Evolutionary conservation across 37 sponge, comb jelly and placozoan genomes (phyloP).

Genomic region (Ephydatia muelleri): DNA sequence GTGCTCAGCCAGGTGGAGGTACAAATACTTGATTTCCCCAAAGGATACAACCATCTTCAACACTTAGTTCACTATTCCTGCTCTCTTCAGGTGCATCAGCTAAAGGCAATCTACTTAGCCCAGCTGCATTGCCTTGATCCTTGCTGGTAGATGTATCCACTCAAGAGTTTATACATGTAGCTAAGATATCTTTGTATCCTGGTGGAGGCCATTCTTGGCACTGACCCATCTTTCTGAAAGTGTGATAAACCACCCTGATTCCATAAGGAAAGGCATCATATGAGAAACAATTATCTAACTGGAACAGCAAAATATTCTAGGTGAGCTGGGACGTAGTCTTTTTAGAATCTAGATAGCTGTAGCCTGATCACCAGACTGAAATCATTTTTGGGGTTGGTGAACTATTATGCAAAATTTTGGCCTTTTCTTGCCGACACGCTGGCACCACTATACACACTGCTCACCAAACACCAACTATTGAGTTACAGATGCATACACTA

Average conservation of each 20-base stretch:
- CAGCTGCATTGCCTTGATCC: no score
- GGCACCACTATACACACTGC: neutral
- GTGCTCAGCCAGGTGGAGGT: no score
- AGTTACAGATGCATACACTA: neutral
- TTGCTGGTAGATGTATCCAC: conserved; percentile 37
- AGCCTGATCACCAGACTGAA: no score
- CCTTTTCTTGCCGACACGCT: no score
- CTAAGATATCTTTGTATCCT: no score
- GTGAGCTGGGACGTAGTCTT: neutral
- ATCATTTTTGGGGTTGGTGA: neutral
- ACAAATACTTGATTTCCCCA: conserved; percentile 6
- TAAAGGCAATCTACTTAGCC: conserved; percentile 18
- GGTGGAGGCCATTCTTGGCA: no score
- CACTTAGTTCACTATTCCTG: neutral
- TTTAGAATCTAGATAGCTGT: no score
- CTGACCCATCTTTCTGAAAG: no score
- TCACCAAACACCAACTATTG: neutral
- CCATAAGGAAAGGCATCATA: conserved; percentile 1
- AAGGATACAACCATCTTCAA: conserved; percentile 6
- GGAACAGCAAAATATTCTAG: neutral
- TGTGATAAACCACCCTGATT: neutral
- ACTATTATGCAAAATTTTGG: no score
- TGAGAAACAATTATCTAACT: neutral
- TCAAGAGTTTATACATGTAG: no score
- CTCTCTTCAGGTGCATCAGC: no score